Evolutionary conservation across 2,797 vertebrate species (phyloP).

Genomic region (Pangasius krempfi): DNA sequence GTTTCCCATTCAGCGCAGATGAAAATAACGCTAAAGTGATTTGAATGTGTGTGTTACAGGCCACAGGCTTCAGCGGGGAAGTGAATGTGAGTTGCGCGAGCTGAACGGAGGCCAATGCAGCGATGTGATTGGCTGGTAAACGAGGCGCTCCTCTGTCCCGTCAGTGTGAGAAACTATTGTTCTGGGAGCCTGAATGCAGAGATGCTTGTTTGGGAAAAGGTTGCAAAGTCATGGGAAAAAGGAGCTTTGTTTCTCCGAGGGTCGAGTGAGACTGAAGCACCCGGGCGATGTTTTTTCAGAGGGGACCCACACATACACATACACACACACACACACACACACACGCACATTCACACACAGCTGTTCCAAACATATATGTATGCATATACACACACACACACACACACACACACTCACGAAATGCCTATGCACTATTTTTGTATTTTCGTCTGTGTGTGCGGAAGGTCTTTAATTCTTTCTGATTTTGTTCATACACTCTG

Average conservation of each 20-base stretch:
- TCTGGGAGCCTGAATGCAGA: constrained; percentile 74
- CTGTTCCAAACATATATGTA: constrained; percentile 37
- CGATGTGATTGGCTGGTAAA: constrained; percentile 69
- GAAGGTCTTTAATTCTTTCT: background rate
- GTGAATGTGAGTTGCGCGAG: background rate
- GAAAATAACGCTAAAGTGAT: background rate
- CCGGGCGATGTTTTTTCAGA: constrained; percentile 77
- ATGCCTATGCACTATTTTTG: background rate
- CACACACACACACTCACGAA: constrained; percentile 41
- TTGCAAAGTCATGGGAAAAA: constrained; percentile 91
- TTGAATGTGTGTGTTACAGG: background rate
- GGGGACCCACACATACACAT: constrained; percentile 75
- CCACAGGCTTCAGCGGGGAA: background rate
- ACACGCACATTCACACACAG: constrained; percentile 43
- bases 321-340: constrained; percentile 64
- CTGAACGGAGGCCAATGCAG: constrained; percentile 50
- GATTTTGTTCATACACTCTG: background rate
- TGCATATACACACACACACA: constrained; percentile 60
- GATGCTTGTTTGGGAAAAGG: constrained; percentile 84
- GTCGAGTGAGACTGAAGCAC: constrained; percentile 74
- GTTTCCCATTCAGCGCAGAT: background rate
- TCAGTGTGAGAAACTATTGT: constrained; percentile 85
- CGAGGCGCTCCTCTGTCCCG: constrained; percentile 62
- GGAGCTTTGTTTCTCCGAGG: constrained; percentile 73
- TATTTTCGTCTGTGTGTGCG: background rate